A percentile compares a stretch with the other conserved stretches of the same genome.
These are phyloP conservation scores for Danio choprae DNA, from an alignment of 2,797 vertebrate species.

Conservation along the genomic window DNA sequence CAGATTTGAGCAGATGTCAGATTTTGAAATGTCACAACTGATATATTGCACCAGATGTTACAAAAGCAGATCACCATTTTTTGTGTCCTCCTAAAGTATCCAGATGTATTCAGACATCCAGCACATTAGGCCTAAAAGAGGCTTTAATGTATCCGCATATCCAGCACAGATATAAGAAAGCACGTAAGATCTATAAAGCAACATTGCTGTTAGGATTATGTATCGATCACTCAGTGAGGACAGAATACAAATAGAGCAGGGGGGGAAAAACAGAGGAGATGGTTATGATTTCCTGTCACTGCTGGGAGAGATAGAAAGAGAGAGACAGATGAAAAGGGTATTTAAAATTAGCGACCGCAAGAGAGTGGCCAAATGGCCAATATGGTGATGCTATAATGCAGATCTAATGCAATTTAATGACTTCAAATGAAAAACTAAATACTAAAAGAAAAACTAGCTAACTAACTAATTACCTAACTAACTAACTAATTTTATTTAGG, in stretches of 20 bases:
- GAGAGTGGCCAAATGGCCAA: neutral
- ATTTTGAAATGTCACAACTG: conserved; percentile 27
- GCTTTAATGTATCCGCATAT: conserved; percentile 22
- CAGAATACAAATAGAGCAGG: conserved; percentile 14
- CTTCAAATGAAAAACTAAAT: neutral
- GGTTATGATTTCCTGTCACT: conserved; percentile 37
- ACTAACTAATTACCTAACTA: too few species aligned
- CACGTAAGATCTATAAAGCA: conserved; percentile 46
- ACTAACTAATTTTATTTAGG: too few species aligned
- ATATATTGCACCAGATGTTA: conserved; percentile 5
- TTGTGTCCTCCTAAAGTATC: neutral
- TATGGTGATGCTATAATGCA: neutral
- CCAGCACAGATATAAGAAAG: conserved; percentile 29
- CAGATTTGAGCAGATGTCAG: conserved; percentile 8
- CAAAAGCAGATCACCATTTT: neutral
- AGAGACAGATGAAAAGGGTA: neutral
- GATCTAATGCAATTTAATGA: neutral
- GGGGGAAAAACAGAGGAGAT: conserved; percentile 19
- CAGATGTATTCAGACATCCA: neutral
- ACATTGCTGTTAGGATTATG: conserved; percentile 47
- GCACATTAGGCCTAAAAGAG: conserved; percentile 6
- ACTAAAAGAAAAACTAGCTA: neutral
- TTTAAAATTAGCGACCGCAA: conserved; percentile 23
- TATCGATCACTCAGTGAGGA: conserved; percentile 46
- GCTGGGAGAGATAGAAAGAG: neutral